These are phyloP conservation scores for Chloroceryle inda DNA, from an alignment of 2,797 vertebrate species.

Conservation along the genomic window DNA sequence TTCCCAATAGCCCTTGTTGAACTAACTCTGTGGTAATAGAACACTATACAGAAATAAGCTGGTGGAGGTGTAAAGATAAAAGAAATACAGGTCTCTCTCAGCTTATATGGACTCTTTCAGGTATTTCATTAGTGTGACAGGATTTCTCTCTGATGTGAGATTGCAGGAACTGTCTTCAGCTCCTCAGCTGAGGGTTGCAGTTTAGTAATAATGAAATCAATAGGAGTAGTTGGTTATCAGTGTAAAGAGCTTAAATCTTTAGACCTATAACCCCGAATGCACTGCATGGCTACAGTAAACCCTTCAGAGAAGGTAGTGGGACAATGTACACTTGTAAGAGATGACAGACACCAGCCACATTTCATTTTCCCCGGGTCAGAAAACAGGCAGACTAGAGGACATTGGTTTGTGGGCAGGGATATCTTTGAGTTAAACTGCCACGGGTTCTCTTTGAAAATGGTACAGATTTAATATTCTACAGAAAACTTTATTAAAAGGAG, in stretches of 20 bases:
- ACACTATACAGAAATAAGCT: background rate
- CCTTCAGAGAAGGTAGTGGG: background rate
- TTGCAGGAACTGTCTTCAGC: background rate
- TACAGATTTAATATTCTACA: background rate
- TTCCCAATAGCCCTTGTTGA: background rate
- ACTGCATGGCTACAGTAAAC: background rate
- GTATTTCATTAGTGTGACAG: background rate
- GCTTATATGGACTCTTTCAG: background rate
- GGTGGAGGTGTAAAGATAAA: background rate
- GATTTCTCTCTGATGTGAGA: background rate
- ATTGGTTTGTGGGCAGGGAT: background rate
- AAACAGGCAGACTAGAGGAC: background rate
- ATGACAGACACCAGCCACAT: background rate
- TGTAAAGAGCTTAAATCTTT: background rate
- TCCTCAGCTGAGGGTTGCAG: background rate
- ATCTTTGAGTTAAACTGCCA: background rate
- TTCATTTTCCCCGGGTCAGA: background rate
- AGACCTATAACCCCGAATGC: background rate
- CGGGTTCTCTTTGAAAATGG: background rate
- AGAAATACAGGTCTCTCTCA: background rate
- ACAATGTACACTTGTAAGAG: background rate
- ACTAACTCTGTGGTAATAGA: background rate
- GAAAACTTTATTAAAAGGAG: background rate
- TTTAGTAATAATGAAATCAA: background rate
- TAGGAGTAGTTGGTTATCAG: background rate